Percentiles rank a stretch among this genome's conserved stretches.
phyloP scores from a whole-genome alignment of 1,140 invertebrate genomes.

The Drosophila albomicans region DNA sequence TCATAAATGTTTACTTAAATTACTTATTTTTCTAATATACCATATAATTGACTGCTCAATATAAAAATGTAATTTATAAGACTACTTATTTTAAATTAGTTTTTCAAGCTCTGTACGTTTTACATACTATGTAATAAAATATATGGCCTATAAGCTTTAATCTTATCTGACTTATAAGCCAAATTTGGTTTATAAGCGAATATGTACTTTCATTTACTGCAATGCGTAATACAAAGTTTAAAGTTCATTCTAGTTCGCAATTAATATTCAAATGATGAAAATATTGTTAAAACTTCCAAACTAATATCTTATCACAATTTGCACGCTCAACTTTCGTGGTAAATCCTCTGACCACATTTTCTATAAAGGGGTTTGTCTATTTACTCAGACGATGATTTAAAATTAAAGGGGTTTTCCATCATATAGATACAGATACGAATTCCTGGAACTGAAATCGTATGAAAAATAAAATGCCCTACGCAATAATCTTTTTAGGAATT shows the following conservation, averaged over 20 bases:
- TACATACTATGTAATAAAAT: too few species aligned
- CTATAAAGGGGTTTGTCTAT: not conserved
- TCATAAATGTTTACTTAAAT: too few species aligned
- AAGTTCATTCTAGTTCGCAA: slow-evolving; percentile 12
- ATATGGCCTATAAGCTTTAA: not conserved
- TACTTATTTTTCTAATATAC: too few species aligned
- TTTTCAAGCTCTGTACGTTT: too few species aligned
- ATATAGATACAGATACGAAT: not conserved
- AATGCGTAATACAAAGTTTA: not conserved
- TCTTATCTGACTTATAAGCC: too few species aligned
- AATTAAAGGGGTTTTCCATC: not conserved
- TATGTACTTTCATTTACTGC: not conserved
- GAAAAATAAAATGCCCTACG: not conserved
- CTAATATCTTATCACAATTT: slow-evolving; percentile 5
- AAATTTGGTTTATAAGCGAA: too few species aligned
- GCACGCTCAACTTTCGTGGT: not conserved
- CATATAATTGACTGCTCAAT: too few species aligned
- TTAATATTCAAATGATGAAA: slow-evolving; percentile 11
- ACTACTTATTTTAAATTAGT: not conserved
- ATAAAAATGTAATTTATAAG: not conserved
- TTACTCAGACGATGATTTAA: not conserved
- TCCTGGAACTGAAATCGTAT: not conserved
- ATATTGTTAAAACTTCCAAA: not conserved
- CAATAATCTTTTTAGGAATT: not conserved
- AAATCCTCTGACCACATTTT: not conserved